Evolutionary conservation across 2,888 invertebrate species (phyloP).

Genomic region (Zeuzera pyrina): DNA sequence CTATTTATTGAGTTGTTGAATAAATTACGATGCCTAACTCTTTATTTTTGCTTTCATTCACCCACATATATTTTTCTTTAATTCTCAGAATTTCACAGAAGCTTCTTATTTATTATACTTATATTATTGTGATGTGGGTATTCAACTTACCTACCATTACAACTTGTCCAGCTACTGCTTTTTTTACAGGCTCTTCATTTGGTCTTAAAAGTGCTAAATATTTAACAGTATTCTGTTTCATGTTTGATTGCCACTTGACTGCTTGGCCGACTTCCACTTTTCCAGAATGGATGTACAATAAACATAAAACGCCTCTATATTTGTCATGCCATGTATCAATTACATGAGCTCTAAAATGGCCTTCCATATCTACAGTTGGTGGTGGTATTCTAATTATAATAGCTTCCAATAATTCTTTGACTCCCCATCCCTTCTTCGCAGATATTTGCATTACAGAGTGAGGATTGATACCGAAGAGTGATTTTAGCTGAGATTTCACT

Average conservation of each 20-base stretch:
- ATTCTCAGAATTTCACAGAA: too few relatives aligned
- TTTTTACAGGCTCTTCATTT: constrained; percentile 75
- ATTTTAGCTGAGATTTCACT: constrained; percentile 84
- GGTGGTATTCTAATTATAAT: constrained; percentile 86
- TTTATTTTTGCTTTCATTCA: too few relatives aligned
- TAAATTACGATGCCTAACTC: too few relatives aligned
- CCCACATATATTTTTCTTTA: too few relatives aligned
- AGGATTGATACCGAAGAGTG: constrained; percentile 86
- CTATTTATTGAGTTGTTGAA: too few relatives aligned
- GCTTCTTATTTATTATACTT: too few relatives aligned
- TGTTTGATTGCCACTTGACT: constrained; percentile 80
- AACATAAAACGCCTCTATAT: constrained; percentile 85
- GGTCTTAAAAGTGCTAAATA: constrained; percentile 87
- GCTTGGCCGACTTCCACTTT: constrained; percentile 80
- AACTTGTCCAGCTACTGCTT: constrained; percentile 92
- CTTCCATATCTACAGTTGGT: constrained; percentile 73
- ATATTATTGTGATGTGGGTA: too few relatives aligned
- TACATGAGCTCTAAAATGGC: constrained; percentile 83
- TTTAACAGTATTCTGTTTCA: constrained; percentile 85
- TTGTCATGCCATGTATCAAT: constrained; percentile 97
- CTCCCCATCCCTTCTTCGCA: constrained; percentile 92
- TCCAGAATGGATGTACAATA: constrained; percentile 87
- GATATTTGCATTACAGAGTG: constrained; percentile 87
- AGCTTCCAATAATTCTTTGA: constrained; percentile 82
- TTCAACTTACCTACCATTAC: constrained; percentile 80